Evolutionary conservation across 2,888 invertebrate species (phyloP), one percentile per base, ranked within the genome.

Genomic region (Drosophila phalerata): DNA sequence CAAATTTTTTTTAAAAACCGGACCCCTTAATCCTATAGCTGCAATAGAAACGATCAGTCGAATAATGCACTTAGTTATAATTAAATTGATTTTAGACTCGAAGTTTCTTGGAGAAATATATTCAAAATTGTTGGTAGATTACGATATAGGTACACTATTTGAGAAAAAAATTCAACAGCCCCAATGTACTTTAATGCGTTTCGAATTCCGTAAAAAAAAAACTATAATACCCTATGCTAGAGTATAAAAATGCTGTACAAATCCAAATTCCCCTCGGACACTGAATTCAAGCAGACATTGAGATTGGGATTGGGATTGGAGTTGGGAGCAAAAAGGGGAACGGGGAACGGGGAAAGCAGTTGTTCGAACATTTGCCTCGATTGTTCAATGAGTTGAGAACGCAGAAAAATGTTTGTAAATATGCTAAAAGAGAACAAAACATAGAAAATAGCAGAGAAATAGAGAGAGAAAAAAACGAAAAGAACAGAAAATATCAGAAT

Each of bases 311-410:
- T n/a, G 34, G 34, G 34, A n/a, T n/a, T 52, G 57, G 28, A 10
- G 34, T 34, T 57, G 45, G 22, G 61, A 17, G 34, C 43, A 25
- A 6, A n/a, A n/a, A 3, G 15, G 34, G 19, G 40, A 32, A 32
- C n/a, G 17, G 11, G 37, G 30, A 25, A 28, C n/a, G 17, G 11
- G 37, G 30, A 25, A 28, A 51, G 22, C 11, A n/a, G 53, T 45
- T 19, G n/a, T 10, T 42, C 30, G 42, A 55, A 45, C 43, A 51
- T 47, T 72, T 40, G 61, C 51, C 69, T 79, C 68, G 74, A 77
- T 79, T 77, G 81, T 64, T 74, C 81, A 81, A 81, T 81, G 81
- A 81, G 69, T 81, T 77, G 81, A 68, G 79, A 81, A 71, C 73
- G 64, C 67, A 69, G 71, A 69, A 73, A 76, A 79, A 77, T 81